Base-by-base conservation (phyloP, 2,888 invertebrate species). In the Ophion costatus region DNA sequence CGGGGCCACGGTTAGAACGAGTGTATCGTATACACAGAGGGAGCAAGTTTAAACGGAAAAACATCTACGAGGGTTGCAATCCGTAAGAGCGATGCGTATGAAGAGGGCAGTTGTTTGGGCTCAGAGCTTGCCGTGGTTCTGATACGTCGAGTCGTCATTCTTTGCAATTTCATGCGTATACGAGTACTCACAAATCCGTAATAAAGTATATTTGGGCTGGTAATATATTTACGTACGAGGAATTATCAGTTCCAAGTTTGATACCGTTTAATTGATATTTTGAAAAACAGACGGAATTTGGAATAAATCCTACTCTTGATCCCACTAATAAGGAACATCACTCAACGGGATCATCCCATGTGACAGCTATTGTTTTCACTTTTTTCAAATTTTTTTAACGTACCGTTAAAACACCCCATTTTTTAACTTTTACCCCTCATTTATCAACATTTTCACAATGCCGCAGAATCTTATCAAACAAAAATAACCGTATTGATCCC, bases 51-150 rank as follows among this genome's bases (percentile, higher is more conserved):
- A 33, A 77, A 74, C 24, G 45, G 66, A 61, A 78, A 83, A 70
- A 80, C 24, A 69, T 63, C 67, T 29, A 51, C 22, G 73, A 83
- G 66, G 71, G 38, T 63, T 42, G 38, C 77, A 84, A 76, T 75
- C 76, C 66, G 51, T 66, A 71, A 29, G 66, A 33, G 71, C 45
- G 66, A 51, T 42, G 57, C 56, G 73, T 73, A 73, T 10, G 24
- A 20, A 24, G 38, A 29, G n/a, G 51, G 24, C 14, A 14, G 51
- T 56, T 57, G 59, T 73, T 57, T n/a, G 57, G 20, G 71, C 71
- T 38, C 57, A 73, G 71, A 38, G 61, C 14, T 45, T 45, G 24
- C 45, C 10, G 14, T 17, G 56, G n/a, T 45, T 24, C 59, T 17
- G 20, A 74, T 61, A 61, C 61, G 45, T 45, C 17, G 22, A 73